These are phyloP conservation scores for Euleptes europaea DNA, from an alignment of 2,113 vertebrate species.

Conservation along the genomic window DNA sequence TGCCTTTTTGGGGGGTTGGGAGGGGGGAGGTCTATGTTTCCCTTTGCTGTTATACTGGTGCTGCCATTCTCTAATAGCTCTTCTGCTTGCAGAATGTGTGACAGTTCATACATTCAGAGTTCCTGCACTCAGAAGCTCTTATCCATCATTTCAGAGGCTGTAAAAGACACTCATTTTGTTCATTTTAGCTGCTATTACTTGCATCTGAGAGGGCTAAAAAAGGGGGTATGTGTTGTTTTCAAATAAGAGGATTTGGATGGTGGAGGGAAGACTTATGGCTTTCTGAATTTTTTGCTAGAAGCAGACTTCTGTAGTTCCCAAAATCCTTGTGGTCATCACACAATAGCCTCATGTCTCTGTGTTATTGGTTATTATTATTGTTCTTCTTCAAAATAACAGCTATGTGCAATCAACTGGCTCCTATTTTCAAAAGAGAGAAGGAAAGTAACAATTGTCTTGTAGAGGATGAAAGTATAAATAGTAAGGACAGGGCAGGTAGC, in stretches of 20 bases:
- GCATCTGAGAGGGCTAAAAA: background rate
- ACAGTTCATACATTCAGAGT: background rate
- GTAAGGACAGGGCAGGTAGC: background rate
- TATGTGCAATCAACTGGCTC: background rate
- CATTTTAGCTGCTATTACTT: background rate
- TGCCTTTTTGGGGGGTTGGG: too few relatives aligned
- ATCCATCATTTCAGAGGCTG: background rate
- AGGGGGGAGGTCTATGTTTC: too few relatives aligned
- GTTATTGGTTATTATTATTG: too few relatives aligned
- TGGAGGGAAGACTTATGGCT: too few relatives aligned
- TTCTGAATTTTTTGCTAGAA: background rate
- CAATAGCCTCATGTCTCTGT: background rate
- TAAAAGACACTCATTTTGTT: background rate
- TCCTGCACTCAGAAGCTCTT: background rate
- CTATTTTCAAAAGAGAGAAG: conserved; percentile 24
- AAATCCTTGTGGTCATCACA: background rate
- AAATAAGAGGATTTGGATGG: background rate
- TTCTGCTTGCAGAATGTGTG: too few relatives aligned
- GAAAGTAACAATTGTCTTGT: background rate
- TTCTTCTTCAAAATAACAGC: background rate
- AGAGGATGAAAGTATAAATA: background rate
- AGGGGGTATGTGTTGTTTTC: background rate
- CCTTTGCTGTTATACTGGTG: too few relatives aligned
- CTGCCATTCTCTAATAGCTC: background rate
- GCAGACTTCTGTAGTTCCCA: background rate